These are phyloP conservation scores for Arctopsyche grandis DNA, from an alignment of 1,140 invertebrate species.

Conservation along the genomic window DNA sequence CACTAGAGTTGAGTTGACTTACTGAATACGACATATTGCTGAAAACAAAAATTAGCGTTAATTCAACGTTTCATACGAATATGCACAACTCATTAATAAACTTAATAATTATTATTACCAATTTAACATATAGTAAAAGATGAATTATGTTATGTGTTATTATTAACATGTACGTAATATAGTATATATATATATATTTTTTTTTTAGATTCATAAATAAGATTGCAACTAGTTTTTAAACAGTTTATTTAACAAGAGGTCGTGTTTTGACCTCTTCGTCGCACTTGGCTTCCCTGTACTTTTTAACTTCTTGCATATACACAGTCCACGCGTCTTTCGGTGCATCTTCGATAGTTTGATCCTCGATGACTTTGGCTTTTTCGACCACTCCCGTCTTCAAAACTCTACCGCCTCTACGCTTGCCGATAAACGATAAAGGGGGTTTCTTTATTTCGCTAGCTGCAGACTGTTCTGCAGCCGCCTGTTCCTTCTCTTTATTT, in stretches of 20 bases:
- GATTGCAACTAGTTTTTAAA: neutral
- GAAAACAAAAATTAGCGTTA: slow-evolving; percentile 57
- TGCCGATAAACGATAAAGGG: slow-evolving; percentile 77
- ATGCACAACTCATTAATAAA: neutral
- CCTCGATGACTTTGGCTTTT: slow-evolving; percentile 77
- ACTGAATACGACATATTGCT: slow-evolving; percentile 56
- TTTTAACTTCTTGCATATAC: slow-evolving; percentile 92
- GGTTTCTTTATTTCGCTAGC: slow-evolving; percentile 62
- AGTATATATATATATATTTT: slow-evolving; percentile 16
- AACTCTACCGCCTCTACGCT: slow-evolving; percentile 85
- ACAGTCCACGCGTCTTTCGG: slow-evolving; percentile 91
- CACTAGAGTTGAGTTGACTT: slow-evolving; percentile 61
- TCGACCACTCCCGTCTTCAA: slow-evolving; percentile 91
- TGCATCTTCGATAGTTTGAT: slow-evolving; percentile 70
- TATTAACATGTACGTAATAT: no score
- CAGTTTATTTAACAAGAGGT: slow-evolving; percentile 85
- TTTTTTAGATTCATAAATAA: neutral
- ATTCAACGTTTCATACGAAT: slow-evolving; percentile 48
- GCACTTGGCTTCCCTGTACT: slow-evolving; percentile 90
- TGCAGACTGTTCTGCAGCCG: slow-evolving; percentile 56
- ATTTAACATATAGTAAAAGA: slow-evolving; percentile 32
- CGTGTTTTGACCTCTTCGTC: slow-evolving; percentile 92
- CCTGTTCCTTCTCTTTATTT: slow-evolving; percentile 59
- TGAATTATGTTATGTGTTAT: neutral
- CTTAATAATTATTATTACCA: slow-evolving; percentile 27